Conservation (phyloP, 2,888 invertebrate species). For the Belgica antarctica region DNA sequence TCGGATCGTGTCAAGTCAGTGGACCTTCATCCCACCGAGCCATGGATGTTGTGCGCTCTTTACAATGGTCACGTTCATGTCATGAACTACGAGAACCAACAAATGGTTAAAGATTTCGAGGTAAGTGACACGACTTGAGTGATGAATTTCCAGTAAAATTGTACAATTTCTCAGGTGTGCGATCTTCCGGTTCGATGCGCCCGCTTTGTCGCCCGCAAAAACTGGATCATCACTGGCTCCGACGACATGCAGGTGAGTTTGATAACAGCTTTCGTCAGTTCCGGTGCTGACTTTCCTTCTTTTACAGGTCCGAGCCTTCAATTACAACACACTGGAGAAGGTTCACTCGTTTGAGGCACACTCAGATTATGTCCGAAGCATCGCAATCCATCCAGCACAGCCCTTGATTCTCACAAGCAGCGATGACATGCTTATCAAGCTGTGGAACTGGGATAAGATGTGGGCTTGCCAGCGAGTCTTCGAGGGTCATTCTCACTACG, state of each 20-base stretch:
- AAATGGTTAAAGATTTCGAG: slow-evolving; percentile 83
- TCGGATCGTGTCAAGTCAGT: slow-evolving; percentile 98
- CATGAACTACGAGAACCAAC: slow-evolving; percentile 97
- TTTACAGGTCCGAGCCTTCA: slow-evolving; percentile 75
- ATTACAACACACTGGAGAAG: slow-evolving; percentile 96
- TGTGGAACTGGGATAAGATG: slow-evolving; percentile 99
- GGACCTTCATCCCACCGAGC: slow-evolving; percentile 95
- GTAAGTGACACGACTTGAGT: slow-evolving; percentile 56
- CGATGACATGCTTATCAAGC: slow-evolving; percentile 96
- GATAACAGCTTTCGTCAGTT: not conserved
- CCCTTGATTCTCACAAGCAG: slow-evolving; percentile 95
- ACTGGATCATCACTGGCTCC: slow-evolving; percentile 98
- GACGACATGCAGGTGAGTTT: slow-evolving; percentile 75
- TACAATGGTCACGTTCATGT: slow-evolving; percentile 99
- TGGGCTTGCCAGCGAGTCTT: slow-evolving; percentile 99
- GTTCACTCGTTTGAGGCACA: slow-evolving; percentile 97
- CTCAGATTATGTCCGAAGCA: slow-evolving; percentile 95
- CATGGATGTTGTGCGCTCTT: slow-evolving; percentile 97
- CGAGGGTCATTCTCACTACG: slow-evolving; percentile 98
- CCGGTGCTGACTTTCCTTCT: slow-evolving; percentile 58
- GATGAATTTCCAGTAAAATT: not conserved
- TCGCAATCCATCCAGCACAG: slow-evolving; percentile 96
- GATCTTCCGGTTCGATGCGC: slow-evolving; percentile 95
- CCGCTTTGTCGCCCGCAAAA: slow-evolving; percentile 94
- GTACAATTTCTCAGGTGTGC: slow-evolving; percentile 67